Evolutionary conservation across 1,140 invertebrate genomes (phyloP), one percentile per base, ranked within the genome.

Genomic region (Drosophila nannoptera): DNA sequence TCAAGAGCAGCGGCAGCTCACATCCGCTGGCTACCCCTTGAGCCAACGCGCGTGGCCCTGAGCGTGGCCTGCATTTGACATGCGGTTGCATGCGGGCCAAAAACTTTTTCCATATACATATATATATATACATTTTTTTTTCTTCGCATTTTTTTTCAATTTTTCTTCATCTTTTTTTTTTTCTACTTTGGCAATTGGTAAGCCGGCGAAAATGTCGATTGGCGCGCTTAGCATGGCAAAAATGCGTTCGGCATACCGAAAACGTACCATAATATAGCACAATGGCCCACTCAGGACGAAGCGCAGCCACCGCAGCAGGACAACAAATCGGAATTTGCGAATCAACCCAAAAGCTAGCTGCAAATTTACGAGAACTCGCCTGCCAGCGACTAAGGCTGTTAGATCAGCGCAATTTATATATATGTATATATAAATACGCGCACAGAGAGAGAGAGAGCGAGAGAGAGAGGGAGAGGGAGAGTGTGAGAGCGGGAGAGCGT

Each of bases 391-490:
- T 48, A 60, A 69, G 46, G 56, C 68, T 65, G 59, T 64, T 53
- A 78, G 80, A 83, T 83, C 76, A 60, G 69, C 69, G 56, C 78
- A 76, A 83, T 84, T 84, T n/a, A n/a, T 83, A 78, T 83, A 65
- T 59, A 58, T 50, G 48, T 40, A 32, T n/a, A 59, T 11, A 42
- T 14, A 56, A 14, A 62, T 52, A 81, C 60, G 69, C 14, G 49
- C 38, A 49, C 43, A 48, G 40, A 48, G 14, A 42, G 31, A 9
- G 33, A 29, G 7, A 29, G 31, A 36, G 35, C 36, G 22, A 50
- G 43, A 38, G 58, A 22, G 22, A 33, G 32, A 50, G 33, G 11
- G 6, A 16, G 11, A 14, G 5, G 6, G 12, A 56, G 32, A 12
- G 7, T 22, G 35, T 7, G 38, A n/a, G n/a, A n/a, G 11, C 7